Evolutionary conservation across 2,797 vertebrate species (phyloP), one percentile per base, ranked within the genome.

Genomic region (Lacerta agilis): DNA sequence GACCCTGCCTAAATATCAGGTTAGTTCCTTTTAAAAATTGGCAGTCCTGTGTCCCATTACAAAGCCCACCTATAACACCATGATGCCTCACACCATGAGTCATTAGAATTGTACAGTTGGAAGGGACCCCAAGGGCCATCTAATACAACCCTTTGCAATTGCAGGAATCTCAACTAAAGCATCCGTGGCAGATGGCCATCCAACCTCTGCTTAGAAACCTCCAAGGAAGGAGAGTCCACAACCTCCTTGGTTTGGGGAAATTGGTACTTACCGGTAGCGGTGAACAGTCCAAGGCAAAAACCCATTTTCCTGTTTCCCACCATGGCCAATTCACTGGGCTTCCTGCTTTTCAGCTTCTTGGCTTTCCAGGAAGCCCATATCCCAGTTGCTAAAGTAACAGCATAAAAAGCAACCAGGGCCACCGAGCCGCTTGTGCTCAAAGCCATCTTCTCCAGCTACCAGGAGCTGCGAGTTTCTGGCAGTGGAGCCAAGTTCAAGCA

Each of bases 331-430:
- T 98, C 98, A 88, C 96, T 97, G 86, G 95, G 86, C 0, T 97
- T 96, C 58, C 95, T 97, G 69, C 96, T 97, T 77, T 95, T 96
- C 90, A 97, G 93, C 82, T 78, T 97, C 90, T 92, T 98, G 92
- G 97, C 97, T 90, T 97, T 97, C 96, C 96, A 91, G 41, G 98
- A 97, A 1, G 97, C 97, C 97, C 98, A 98, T 82, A 98, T 97
- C 82, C 98, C 98, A 13, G 94, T 97, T 38, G 94, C 97, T 93
- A 98, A 91, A 91, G 97, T 97, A 43, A 97, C 15, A 0, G 87
- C 69, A 87, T 98, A 98, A 95, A 98, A 98, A 4, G 89, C 69
- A 2, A 95, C 95, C 91, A 97, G 94, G 84, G 97, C 97, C 82
- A 97, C 90, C 88, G 98, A 92, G 67, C 97, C 98, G 5, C 96